phyloP scores from a whole-genome alignment of 2,888 invertebrate species.

The Eurytoma californica region DNA sequence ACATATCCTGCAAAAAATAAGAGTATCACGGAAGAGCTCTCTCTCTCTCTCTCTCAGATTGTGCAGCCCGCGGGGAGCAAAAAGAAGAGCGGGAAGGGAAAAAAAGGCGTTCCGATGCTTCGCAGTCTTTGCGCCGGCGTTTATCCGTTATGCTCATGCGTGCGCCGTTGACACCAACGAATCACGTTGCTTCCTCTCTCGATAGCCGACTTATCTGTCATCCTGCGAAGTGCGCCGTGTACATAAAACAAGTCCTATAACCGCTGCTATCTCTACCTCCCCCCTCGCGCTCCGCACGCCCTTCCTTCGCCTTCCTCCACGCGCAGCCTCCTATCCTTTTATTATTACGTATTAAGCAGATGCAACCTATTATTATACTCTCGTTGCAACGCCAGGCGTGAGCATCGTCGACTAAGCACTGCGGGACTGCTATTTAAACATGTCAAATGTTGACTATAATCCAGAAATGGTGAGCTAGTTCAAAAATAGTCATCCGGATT shows the following conservation, averaged over 20 bases:
- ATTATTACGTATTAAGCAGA: slow-evolving; percentile 64
- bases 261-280: not conserved
- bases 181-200: slow-evolving; percentile 66
- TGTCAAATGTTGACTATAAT: too few species aligned
- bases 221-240: slow-evolving; percentile 61
- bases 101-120: not conserved
- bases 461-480: too few species aligned
- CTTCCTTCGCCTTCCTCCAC: slow-evolving; percentile 13
- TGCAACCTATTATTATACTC: slow-evolving; percentile 63
- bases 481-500: too few species aligned
- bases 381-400: slow-evolving; percentile 53
- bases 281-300: not conserved
- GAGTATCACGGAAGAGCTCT: not conserved
- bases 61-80: not conserved
- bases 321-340: slow-evolving; percentile 41
- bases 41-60: not conserved
- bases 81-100: not conserved
- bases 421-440: too few species aligned
- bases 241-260: not conserved
- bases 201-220: slow-evolving; percentile 70
- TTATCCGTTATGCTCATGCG: slow-evolving; percentile 45
- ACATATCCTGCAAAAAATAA: not conserved
- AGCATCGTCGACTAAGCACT: slow-evolving; percentile 6
- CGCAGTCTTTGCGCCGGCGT: slow-evolving; percentile 13
- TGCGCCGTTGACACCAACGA: slow-evolving; percentile 61